These are phyloP conservation scores for Pangasianodon hypophthalmus DNA, from an alignment of 2,113 vertebrate species.

Conservation along the genomic window DNA sequence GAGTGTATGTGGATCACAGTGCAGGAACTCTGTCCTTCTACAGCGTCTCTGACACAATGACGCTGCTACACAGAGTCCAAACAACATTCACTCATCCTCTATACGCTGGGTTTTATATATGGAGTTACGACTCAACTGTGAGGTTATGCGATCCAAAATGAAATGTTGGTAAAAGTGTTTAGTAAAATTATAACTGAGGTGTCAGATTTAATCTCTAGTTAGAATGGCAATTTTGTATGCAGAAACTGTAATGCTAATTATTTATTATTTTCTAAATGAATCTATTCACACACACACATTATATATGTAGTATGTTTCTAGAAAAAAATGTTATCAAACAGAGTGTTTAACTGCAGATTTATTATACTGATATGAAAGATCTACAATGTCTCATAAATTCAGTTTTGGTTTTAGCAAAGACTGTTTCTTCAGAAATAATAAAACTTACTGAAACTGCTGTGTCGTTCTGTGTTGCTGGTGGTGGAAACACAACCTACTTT, in stretches of 20 bases:
- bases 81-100: background rate
- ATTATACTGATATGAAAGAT: too few species aligned
- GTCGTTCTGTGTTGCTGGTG: too few species aligned
- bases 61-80: background rate
- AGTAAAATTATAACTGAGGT: background rate
- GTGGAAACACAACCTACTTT: too few species aligned
- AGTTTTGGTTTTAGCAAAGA: too few species aligned
- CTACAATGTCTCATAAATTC: too few species aligned
- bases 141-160: background rate
- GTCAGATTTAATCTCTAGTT: background rate
- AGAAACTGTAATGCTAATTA: background rate
- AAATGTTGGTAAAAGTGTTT: background rate
- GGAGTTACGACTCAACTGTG: background rate
- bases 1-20: conserved; percentile 11
- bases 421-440: too few species aligned
- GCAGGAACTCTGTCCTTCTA: conserved; percentile 9
- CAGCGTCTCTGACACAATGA: background rate
- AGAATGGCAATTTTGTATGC: background rate
- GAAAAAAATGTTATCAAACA: too few species aligned
- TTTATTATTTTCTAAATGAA: too few species aligned
- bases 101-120: background rate
- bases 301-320: too few species aligned
- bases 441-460: too few species aligned
- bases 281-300: too few species aligned
- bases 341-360: too few species aligned